Conservation (phyloP, 2,797 vertebrate species). For the Scolopax rusticola region DNA sequence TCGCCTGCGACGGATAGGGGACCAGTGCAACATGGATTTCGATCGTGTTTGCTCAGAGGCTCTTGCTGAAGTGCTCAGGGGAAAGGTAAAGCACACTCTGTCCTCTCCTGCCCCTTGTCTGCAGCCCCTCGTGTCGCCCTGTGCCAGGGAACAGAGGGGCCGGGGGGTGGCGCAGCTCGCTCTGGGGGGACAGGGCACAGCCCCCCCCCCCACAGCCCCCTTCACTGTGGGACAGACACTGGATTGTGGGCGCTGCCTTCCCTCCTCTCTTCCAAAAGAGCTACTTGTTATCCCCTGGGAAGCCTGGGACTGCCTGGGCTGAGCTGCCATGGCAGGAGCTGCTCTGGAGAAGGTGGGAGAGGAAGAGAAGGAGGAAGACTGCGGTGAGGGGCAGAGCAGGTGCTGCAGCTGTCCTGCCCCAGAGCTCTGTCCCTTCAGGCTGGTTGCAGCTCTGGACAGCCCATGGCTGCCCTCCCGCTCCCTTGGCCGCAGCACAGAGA, state of each 20-base stretch:
- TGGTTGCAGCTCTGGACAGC: neutral
- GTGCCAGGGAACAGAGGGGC: neutral
- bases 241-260: neutral
- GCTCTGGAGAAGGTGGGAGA: neutral
- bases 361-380: neutral
- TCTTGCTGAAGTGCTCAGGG: neutral
- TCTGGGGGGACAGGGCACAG: neutral
- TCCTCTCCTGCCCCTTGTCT: neutral
- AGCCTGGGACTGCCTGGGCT: neutral
- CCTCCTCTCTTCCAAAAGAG: neutral
- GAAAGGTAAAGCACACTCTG: conserved; percentile 30
- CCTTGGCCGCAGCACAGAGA: neutral
- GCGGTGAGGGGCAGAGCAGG: neutral
- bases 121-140: neutral
- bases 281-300: neutral
- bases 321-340: neutral
- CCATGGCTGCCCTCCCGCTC: too few species aligned
- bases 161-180: neutral
- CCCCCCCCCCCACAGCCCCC: neutral
- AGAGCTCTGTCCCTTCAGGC: neutral
- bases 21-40: conserved; percentile 64
- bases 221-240: neutral
- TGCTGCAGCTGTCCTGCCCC: neutral
- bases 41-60: neutral
- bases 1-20: conserved; percentile 59